Evolutionary conservation across 1,140 invertebrate species (phyloP).

Genomic region (Dryas iulia): DNA sequence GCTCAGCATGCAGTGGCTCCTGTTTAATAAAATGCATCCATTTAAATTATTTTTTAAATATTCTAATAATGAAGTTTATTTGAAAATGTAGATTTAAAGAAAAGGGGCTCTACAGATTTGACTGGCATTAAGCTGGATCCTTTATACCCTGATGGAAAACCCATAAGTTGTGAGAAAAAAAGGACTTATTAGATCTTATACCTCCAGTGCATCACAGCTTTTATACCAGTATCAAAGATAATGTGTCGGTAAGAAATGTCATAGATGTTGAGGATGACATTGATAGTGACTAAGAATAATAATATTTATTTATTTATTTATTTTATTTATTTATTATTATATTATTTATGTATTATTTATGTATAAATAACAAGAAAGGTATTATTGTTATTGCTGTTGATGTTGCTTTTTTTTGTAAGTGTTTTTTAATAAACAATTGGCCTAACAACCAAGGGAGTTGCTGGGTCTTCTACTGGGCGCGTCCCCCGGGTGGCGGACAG

Average conservation of each 20-base stretch:
- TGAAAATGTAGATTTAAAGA: conserved; percentile 11
- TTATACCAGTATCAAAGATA: conserved; percentile 19
- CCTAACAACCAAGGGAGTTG: too few species aligned
- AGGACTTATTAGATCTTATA: conserved; percentile 20
- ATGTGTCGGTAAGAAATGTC: conserved; percentile 17
- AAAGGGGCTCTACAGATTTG: conserved; percentile 12
- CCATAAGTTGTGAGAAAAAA: conserved; percentile 25
- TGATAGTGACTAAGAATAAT: too few species aligned
- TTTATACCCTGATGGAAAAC: conserved; percentile 23
- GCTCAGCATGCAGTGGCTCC: conserved; percentile 17
- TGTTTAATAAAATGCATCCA: conserved; percentile 13
- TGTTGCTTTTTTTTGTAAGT: too few species aligned
- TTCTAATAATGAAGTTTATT: conserved; percentile 21
- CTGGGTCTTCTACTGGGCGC: too few species aligned
- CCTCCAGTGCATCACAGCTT: conserved; percentile 20
- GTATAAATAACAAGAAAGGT: too few species aligned
- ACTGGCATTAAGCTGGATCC: conserved; percentile 18
- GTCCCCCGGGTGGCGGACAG: too few species aligned
- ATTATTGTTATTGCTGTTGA: too few species aligned
- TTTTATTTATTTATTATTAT: too few species aligned
- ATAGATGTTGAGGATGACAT: too few species aligned
- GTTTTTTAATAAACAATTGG: too few species aligned
- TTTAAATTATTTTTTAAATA: conserved; percentile 16
- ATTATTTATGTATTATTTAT: too few species aligned
- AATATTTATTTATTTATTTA: too few species aligned